Percentiles rank a stretch among this genome's conserved stretches.
phyloP scores from a whole-genome alignment of 1,140 invertebrate genomes.

The Epicauta chinensis region DNA sequence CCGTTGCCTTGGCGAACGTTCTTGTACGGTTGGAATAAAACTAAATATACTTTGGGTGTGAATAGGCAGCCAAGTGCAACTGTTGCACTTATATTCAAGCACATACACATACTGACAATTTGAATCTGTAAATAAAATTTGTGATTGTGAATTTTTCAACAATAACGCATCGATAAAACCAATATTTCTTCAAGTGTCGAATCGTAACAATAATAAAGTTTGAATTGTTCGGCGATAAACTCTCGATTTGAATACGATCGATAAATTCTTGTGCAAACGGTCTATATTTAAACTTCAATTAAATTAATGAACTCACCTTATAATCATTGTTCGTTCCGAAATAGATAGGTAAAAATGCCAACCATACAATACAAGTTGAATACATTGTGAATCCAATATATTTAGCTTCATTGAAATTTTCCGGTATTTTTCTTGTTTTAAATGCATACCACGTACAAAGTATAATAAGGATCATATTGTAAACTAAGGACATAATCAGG shows the following conservation, averaged over 20 bases:
- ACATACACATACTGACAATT: slow-evolving; percentile 71
- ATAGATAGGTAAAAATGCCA: slow-evolving; percentile 66
- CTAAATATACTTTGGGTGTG: slow-evolving; percentile 70
- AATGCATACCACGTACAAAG: slow-evolving; percentile 70
- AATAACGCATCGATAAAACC: too few relatives aligned
- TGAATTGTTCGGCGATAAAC: too few relatives aligned
- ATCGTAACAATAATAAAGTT: too few relatives aligned
- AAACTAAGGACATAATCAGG: slow-evolving; percentile 64
- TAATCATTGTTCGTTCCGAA: slow-evolving; percentile 62
- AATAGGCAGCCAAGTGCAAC: slow-evolving; percentile 72
- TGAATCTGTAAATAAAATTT: slow-evolving; percentile 52
- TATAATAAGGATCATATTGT: slow-evolving; percentile 67
- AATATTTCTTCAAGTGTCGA: too few relatives aligned
- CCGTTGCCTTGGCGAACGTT: slow-evolving; percentile 56
- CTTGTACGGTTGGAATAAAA: slow-evolving; percentile 71
- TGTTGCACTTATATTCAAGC: slow-evolving; percentile 69
- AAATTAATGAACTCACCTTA: slow-evolving; percentile 41
- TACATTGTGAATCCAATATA: slow-evolving; percentile 72
- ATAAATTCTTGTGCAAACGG: too few relatives aligned
- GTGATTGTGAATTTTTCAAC: not conserved
- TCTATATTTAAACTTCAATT: not conserved
- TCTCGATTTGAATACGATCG: not conserved
- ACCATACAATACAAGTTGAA: slow-evolving; percentile 68
- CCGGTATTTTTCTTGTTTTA: slow-evolving; percentile 67
- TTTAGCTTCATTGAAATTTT: slow-evolving; percentile 68